A percentile compares a stretch with the other conserved stretches of the same genome.
These are phyloP conservation scores for Metallyticus violacea DNA, from an alignment of 2,888 invertebrate species.

Conservation along the genomic window DNA sequence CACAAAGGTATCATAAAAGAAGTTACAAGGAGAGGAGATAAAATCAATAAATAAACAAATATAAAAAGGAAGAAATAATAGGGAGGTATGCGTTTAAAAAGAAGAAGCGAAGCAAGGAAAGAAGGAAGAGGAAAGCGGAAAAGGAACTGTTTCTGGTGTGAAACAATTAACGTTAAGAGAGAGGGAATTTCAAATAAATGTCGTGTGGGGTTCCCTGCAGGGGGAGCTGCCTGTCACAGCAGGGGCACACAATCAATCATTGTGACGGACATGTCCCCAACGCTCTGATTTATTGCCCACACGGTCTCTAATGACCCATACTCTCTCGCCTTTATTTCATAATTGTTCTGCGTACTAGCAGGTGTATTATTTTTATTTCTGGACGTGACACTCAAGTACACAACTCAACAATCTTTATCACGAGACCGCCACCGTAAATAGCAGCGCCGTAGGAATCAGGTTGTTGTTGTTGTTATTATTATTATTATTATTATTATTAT, in stretches of 20 bases:
- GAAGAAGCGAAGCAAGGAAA: neutral
- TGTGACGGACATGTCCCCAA: neutral
- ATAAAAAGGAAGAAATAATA: neutral
- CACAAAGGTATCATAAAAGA: too few species aligned
- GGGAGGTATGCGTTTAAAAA: neutral
- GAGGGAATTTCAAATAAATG: neutral
- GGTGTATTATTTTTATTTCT: too few species aligned
- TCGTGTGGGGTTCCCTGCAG: neutral
- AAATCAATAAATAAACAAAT: too few species aligned
- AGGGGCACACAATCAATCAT: neutral
- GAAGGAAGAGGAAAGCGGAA: neutral
- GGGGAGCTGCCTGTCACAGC: too few species aligned
- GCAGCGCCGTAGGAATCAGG: too few species aligned
- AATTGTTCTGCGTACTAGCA: constrained; percentile 9
- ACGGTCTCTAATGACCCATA: neutral
- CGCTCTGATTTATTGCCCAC: neutral
- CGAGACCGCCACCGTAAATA: too few species aligned
- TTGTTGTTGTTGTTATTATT: too few species aligned
- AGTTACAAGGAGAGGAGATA: too few species aligned
- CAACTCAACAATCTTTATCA: too few species aligned
- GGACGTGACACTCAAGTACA: too few species aligned
- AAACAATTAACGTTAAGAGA: neutral
- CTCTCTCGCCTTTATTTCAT: too few species aligned
- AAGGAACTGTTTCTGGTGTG: neutral
- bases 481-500: too few species aligned